These are phyloP conservation scores for Phalera bucephala DNA, from an alignment of 2,888 invertebrate species.

Conservation along the genomic window DNA sequence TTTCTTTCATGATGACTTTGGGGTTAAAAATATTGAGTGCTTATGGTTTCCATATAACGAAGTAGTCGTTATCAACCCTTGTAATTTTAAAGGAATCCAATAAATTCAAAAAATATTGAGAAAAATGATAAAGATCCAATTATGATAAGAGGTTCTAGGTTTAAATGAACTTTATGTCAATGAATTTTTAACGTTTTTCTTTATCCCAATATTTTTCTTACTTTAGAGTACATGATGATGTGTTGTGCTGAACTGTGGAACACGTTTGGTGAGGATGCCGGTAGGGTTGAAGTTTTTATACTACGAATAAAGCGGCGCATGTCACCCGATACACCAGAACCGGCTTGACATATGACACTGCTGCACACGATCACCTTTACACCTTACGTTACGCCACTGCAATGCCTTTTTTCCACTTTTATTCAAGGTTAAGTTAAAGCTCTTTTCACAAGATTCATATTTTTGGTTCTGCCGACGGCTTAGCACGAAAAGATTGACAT, in stretches of 20 bases:
- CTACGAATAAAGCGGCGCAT: slow-evolving; percentile 45
- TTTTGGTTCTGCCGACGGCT: neutral
- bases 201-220: slow-evolving; percentile 40
- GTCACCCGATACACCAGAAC: slow-evolving; percentile 68
- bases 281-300: slow-evolving; percentile 74
- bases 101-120: too few relatives aligned
- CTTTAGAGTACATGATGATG: slow-evolving; percentile 74
- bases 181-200: too few relatives aligned
- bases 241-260: slow-evolving; percentile 49
- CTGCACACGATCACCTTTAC: slow-evolving; percentile 66
- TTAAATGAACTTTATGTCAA: too few relatives aligned
- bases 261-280: slow-evolving; percentile 63
- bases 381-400: slow-evolving; percentile 62
- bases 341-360: slow-evolving; percentile 70
- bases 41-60: too few relatives aligned
- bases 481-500: too few relatives aligned
- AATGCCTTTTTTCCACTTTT: slow-evolving; percentile 59
- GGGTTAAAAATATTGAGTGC: too few relatives aligned
- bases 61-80: too few relatives aligned
- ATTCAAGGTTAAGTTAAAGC: slow-evolving; percentile 59
- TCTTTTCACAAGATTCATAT: slow-evolving; percentile 27
- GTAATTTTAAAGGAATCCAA: too few relatives aligned
- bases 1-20: too few relatives aligned
- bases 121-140: too few relatives aligned
- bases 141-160: too few relatives aligned